phyloP scores from a whole-genome alignment of 2,113 vertebrate genomes.

The Boulengeromyrus knoepffleri region DNA sequence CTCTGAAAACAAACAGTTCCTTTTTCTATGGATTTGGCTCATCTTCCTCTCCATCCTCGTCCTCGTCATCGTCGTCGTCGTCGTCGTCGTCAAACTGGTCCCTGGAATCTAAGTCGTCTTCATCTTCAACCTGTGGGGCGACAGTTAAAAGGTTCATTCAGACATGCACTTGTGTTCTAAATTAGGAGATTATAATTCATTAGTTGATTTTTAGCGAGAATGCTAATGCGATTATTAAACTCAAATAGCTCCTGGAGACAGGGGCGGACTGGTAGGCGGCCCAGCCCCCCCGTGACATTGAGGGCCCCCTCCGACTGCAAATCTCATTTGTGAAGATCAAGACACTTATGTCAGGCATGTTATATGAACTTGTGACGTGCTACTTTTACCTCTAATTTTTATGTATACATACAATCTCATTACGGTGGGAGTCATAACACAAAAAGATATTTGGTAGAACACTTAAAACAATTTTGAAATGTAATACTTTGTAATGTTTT shows the following conservation, averaged over 20 bases:
- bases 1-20: background rate
- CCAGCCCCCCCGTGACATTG: no score
- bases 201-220: background rate
- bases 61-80: constrained; percentile 36
- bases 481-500: background rate
- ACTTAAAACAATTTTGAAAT: no score
- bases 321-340: no score
- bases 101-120: constrained; percentile 61
- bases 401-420: no score
- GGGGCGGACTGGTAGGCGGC: no score
- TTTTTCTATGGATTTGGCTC: constrained; percentile 26
- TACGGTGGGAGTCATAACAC: no score
- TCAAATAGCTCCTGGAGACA: background rate
- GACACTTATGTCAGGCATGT: no score
- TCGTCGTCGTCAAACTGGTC: constrained; percentile 58
- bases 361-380: no score
- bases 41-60: constrained; percentile 17
- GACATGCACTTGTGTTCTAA: background rate
- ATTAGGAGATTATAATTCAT: background rate
- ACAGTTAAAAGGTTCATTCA: constrained; percentile 4
- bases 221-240: background rate
- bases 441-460: no score
- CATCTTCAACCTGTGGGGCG: constrained; percentile 62
- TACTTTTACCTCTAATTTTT: no score
- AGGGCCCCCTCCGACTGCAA: no score